Base-by-base conservation (phyloP, 2,797 vertebrate species). In the Callimico goeldii region DNA sequence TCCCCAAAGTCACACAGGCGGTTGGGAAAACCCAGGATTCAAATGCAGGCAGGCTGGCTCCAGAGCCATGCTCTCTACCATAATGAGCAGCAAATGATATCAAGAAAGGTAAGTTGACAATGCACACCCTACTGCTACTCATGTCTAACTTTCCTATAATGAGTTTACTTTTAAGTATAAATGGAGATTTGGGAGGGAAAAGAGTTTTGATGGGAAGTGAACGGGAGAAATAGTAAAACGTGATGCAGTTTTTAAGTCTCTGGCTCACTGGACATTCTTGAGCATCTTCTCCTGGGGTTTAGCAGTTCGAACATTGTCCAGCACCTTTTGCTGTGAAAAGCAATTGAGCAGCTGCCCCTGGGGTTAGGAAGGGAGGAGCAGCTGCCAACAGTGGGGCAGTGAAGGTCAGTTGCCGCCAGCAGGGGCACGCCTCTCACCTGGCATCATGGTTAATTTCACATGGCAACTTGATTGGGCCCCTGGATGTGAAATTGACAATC, bases 81-180 rank as follows among this genome's bases (percentile, higher is more conserved):
- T 41, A 52, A 82, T 7, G 14, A 7, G 2, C 6, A 50, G 7
- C 48, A 92, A 61, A 83, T 17, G 12, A 22, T 8, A n/a, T 28
- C 64, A 46, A 67, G 57, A 50, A 82, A 26, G 61, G 33, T 15
- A 22, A 46, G 57, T 28, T 2, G 55, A 24, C 28, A 19, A 5
- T 41, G 30, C n/a, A 36, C 3, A 13, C 0, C 5, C 20, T 24
- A 13, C 15, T 26, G 8, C 2, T 26, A 12, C 2, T 26, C 24
- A 50, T 19, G 48, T 76, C 30, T 55, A 5, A n/a, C n/a, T 52
- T 57, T 88, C 48, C 48, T 70, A 1, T 41, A 73, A 43, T 28
- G 11, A 9, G 12, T 87, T 43, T 91, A 39, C 41, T 39, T 81
- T 57, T 55, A 61, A n/a, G 19, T 52, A n/a, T 50, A 82, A 88